Evolutionary conservation across 2,113 vertebrate species (phyloP).

Genomic region (Arvicanthis niloticus): DNA sequence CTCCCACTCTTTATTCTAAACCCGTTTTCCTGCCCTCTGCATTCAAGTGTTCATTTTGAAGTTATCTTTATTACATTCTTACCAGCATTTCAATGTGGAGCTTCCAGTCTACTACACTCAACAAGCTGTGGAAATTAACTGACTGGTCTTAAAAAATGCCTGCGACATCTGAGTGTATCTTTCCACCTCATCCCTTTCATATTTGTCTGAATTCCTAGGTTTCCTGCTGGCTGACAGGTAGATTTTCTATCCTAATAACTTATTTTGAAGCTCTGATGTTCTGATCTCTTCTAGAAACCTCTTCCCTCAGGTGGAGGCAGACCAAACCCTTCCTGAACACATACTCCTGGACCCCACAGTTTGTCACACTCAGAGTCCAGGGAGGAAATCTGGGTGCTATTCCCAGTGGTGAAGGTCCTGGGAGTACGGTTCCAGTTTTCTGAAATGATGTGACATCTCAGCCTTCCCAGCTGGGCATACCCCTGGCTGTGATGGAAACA

Average conservation of each 20-base stretch:
- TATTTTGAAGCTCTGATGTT: constrained; percentile 55
- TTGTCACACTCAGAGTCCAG: not conserved
- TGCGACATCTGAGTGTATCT: not conserved
- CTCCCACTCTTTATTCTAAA: not conserved
- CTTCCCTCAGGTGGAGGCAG: not conserved
- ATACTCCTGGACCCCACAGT: not conserved
- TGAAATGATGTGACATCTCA: constrained; percentile 25
- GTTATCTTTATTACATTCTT: constrained; percentile 22
- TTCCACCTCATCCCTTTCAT: constrained; percentile 15
- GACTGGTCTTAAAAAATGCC: constrained; percentile 44
- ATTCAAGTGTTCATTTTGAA: constrained; percentile 38
- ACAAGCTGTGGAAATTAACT: constrained; percentile 42
- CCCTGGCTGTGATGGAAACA: constrained; percentile 8
- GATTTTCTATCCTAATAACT: constrained; percentile 35
- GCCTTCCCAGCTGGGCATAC: not conserved
- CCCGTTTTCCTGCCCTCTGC: not conserved
- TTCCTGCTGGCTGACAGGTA: not conserved
- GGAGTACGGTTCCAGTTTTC: not conserved
- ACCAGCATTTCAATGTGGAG: constrained; percentile 16
- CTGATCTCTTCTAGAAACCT: not conserved
- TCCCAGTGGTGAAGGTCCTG: not conserved
- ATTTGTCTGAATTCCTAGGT: constrained; percentile 31
- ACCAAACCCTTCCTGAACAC: not conserved
- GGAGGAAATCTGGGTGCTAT: not conserved
- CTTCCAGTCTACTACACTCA: not conserved